Conservation (phyloP, 2,888 invertebrate species). For the Folsomia candida region DNA sequence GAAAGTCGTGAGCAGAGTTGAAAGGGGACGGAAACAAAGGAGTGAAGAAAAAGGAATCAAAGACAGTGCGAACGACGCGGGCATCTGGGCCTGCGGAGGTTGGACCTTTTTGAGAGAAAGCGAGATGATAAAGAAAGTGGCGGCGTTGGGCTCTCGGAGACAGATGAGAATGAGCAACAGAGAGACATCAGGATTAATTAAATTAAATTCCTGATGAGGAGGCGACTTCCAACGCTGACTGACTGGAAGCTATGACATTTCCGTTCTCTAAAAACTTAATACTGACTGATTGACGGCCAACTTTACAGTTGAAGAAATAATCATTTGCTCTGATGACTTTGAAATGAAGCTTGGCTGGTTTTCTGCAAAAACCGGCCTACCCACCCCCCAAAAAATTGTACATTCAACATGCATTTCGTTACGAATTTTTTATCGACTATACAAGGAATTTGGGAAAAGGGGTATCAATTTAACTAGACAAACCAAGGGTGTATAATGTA, state of each 20-base stretch:
- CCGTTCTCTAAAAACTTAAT: conserved; percentile 45
- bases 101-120: neutral
- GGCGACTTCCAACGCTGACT: conserved; percentile 15
- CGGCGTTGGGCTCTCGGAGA: neutral
- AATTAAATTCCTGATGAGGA: conserved; percentile 50
- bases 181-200: conserved; percentile 47
- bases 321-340: conserved; percentile 21
- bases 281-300: conserved; percentile 49
- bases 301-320: conserved; percentile 35
- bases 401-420: too few species aligned
- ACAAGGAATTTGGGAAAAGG: too few species aligned
- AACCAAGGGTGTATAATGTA: too few species aligned
- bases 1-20: neutral
- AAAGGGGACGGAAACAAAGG: neutral
- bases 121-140: neutral
- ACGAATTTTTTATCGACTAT: too few species aligned
- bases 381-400: too few species aligned
- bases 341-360: conserved; percentile 9
- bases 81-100: neutral
- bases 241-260: conserved; percentile 34
- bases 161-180: conserved; percentile 19
- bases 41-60: neutral
- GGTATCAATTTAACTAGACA: too few species aligned
- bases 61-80: neutral
- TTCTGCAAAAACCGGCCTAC: too few species aligned